Evolutionary conservation across 2,797 vertebrate species (phyloP), one percentile per base, ranked within the genome.

Genomic region (Artibeus jamaicensis): DNA sequence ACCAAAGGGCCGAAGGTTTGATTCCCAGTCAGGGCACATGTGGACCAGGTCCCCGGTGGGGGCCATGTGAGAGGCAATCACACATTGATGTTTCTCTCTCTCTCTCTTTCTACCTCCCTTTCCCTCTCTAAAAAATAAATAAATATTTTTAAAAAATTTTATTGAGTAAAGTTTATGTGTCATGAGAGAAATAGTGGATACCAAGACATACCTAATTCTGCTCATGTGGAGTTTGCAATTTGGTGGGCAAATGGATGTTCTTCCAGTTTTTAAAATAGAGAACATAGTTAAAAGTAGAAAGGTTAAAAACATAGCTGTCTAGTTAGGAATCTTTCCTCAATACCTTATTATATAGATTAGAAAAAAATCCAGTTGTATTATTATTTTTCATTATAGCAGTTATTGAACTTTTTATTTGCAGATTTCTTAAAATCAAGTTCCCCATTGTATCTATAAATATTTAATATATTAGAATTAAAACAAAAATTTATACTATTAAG

Each of bases 401-500:
- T 70, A n/a, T 86, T 9, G 2, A 73, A 65, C 15, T 79, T 78
- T 44, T 84, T 71, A 26, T 57, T 57, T 57, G 55, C 37, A 71
- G 57, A 39, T 42, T 89, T 59, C 34, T 81, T 91, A 84, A 88
- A 91, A 39, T 67, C 8, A 34, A 81, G n/a, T 46, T 91, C 46
- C 50, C 9, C 12, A 26, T 57, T 94, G 5, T 74, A 53, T 85
- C 24, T 84, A 21, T 78, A 26, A 37, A 57, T 79, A 74, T 67
- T 94, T 89, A 85, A 19, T 12, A 70, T 65, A 73, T 79, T 89
- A 92, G 65, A 85, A 79, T 92, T 88, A 79, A 92, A 88, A 39
- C 15, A 53, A 48, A 65, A 74, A 57, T 22, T 22, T 86, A 82
- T 48, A 71, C 11, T 48, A 55, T 53, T 77, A 71, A 76, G 14